These are phyloP conservation scores for Jaculus jaculus DNA, from an alignment of 2,113 vertebrate species.

Conservation along the genomic window DNA sequence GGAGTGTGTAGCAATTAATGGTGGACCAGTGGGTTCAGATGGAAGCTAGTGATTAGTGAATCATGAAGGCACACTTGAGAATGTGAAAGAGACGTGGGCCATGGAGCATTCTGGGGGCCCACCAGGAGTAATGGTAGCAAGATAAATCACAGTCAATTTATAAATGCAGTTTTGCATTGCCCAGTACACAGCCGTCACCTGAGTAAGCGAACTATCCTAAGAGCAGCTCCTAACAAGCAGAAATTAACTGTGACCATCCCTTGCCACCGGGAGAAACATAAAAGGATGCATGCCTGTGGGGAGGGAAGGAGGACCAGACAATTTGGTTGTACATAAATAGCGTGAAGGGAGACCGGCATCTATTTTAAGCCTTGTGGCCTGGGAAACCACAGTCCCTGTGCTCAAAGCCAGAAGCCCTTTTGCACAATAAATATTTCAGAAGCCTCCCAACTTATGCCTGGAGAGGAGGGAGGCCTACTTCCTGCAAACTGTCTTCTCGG, in stretches of 20 bases:
- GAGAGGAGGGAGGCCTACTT: conserved; percentile 52
- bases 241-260: conserved; percentile 56
- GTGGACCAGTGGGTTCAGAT: conserved; percentile 41
- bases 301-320: background rate
- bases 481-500: conserved; percentile 31
- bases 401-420: conserved; percentile 59
- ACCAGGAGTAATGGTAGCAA: conserved; percentile 41
- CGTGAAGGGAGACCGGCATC: background rate
- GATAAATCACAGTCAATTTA: conserved; percentile 63
- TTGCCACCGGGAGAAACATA: background rate
- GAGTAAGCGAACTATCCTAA: conserved; percentile 47
- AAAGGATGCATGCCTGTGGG: background rate
- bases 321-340: conserved; percentile 37
- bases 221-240: conserved; percentile 53
- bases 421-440: conserved; percentile 70
- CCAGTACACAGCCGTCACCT: conserved; percentile 51
- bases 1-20: conserved; percentile 41
- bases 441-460: conserved; percentile 27
- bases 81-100: conserved; percentile 39
- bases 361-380: conserved; percentile 67
- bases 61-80: conserved; percentile 56
- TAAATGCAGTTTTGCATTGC: conserved; percentile 44
- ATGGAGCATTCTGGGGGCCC: background rate
- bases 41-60: conserved; percentile 60
- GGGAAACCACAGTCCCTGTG: conserved; percentile 55